These are phyloP conservation scores for Calameuta pallipes DNA, from an alignment of 2,888 invertebrate species.

Conservation along the genomic window DNA sequence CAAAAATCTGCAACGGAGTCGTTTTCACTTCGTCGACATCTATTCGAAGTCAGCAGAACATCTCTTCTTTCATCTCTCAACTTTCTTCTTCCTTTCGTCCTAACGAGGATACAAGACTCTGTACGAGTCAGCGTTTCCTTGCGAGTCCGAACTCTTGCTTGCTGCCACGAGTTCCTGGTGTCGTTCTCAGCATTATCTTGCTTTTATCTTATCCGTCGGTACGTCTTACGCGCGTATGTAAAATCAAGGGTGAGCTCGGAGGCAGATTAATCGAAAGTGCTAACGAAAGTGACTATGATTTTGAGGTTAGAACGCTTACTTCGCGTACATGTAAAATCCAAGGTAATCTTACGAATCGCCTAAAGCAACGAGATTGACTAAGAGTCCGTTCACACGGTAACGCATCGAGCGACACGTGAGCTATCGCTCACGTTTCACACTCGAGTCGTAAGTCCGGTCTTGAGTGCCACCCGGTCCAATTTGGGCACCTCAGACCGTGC, in stretches of 20 bases:
- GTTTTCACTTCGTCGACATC: neutral
- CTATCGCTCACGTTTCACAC: neutral
- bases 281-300: neutral
- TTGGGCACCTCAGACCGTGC: neutral
- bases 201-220: neutral
- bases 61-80: neutral
- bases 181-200: neutral
- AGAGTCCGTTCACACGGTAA: neutral
- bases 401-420: neutral
- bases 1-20: neutral
- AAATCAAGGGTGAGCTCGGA: neutral
- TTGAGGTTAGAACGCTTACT: neutral
- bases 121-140: neutral
- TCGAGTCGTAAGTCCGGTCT: neutral
- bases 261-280: neutral
- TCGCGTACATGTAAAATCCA: neutral
- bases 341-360: neutral
- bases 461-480: neutral
- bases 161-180: neutral
- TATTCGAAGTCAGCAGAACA: neutral
- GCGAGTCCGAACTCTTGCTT: neutral
- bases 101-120: neutral
- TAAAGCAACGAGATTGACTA: neutral
- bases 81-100: neutral
- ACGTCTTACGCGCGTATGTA: neutral